phyloP scores from a whole-genome alignment of 1,140 invertebrate species.

The Magallana gigas region DNA sequence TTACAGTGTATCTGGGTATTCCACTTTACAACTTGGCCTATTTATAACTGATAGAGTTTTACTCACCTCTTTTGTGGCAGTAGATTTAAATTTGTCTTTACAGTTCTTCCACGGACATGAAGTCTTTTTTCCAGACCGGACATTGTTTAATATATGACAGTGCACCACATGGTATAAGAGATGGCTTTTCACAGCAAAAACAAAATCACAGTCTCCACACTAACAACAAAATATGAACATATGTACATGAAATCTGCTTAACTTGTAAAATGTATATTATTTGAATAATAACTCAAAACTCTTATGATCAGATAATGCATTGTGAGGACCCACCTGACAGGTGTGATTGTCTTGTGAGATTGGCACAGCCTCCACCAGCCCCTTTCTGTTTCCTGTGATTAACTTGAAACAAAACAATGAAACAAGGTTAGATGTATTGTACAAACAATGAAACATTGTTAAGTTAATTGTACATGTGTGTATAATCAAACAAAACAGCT shows the following conservation, averaged over 20 bases:
- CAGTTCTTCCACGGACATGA: slow-evolving; percentile 63
- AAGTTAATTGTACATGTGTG: too few species aligned
- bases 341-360: slow-evolving; percentile 10
- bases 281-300: too few species aligned
- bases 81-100: slow-evolving; percentile 55
- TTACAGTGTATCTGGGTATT: too few species aligned
- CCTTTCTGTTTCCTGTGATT: slow-evolving; percentile 50
- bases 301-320: too few species aligned
- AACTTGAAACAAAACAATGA: slow-evolving; percentile 30
- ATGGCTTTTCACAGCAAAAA: slow-evolving; percentile 61
- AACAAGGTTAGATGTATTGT: background rate
- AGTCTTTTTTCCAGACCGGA: slow-evolving; percentile 31
- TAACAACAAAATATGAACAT: slow-evolving; percentile 40
- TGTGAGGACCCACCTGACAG: slow-evolving; percentile 47
- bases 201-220: slow-evolving; percentile 56
- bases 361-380: slow-evolving; percentile 39
- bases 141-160: slow-evolving; percentile 58
- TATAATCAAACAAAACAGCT: too few species aligned
- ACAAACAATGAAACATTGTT: too few species aligned
- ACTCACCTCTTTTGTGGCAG: slow-evolving; percentile 48
- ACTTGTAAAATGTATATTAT: too few species aligned
- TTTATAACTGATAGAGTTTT: too few species aligned
- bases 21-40: too few species aligned
- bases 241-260: too few species aligned
- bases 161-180: slow-evolving; percentile 61